These are phyloP conservation scores for Brachyrhaphis roseni DNA, from an alignment of 2,797 vertebrate genomes.

Conservation along the genomic window DNA sequence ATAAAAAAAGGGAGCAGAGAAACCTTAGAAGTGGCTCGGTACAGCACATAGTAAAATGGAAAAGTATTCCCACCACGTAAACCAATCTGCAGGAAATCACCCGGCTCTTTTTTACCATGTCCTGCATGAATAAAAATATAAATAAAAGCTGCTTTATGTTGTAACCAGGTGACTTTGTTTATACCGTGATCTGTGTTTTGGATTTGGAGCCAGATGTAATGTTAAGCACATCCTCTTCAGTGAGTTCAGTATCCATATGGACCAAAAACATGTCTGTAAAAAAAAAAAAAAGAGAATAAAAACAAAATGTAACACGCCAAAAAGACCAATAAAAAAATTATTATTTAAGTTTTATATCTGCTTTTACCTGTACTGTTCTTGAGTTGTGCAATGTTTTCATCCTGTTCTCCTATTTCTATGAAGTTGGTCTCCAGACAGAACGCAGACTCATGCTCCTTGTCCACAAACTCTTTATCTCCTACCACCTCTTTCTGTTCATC, in stretches of 20 bases:
- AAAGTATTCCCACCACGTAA: not conserved
- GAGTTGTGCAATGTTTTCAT: slow-evolving; percentile 17
- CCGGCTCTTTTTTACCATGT: not conserved
- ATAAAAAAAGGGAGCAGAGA: slow-evolving; percentile 7
- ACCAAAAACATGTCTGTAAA: slow-evolving; percentile 87
- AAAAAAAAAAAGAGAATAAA: not conserved
- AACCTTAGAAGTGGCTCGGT: not conserved
- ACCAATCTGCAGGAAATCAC: not conserved
- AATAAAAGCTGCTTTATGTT: not conserved
- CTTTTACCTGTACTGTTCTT: slow-evolving; percentile 51
- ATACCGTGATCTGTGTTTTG: slow-evolving; percentile 85
- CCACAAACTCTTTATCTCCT: slow-evolving; percentile 83
- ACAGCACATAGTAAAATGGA: not conserved
- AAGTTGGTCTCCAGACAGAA: slow-evolving; percentile 94
- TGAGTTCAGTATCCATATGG: slow-evolving; percentile 86
- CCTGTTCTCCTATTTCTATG: slow-evolving; percentile 68
- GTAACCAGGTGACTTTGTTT: not conserved
- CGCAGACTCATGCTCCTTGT: slow-evolving; percentile 86
- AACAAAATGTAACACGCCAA: not conserved
- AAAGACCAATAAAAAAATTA: not conserved
- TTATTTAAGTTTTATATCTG: not conserved
- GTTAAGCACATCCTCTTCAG: slow-evolving; percentile 86
- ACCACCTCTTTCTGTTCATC: slow-evolving; percentile 31
- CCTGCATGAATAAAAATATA: not conserved
- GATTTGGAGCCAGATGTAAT: slow-evolving; percentile 77